These are phyloP conservation scores for Columba livia DNA, from an alignment of 2,113 vertebrate species.

Conservation along the genomic window DNA sequence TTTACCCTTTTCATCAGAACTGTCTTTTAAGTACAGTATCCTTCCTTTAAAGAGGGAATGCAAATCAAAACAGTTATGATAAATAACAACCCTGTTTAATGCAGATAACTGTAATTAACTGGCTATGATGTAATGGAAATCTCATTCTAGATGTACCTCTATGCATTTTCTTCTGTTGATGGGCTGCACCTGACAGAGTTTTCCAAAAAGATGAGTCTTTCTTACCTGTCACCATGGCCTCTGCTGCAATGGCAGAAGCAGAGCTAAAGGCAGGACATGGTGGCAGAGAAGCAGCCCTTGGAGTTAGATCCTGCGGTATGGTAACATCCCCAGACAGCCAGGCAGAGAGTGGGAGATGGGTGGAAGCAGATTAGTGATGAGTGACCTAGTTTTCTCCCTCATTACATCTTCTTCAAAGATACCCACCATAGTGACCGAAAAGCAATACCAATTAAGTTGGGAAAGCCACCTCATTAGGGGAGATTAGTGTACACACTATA, in stretches of 20 bases:
- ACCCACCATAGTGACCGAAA: background rate
- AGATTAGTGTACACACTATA: background rate
- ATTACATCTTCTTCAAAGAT: background rate
- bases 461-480: background rate
- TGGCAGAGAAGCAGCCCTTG: background rate
- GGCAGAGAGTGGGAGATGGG: background rate
- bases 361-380: background rate
- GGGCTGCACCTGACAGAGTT: background rate
- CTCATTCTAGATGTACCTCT: background rate
- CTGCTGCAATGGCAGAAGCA: background rate
- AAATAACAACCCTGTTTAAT: background rate
- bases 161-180: background rate
- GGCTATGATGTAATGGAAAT: background rate
- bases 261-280: background rate
- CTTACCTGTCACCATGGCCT: background rate
- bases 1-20: background rate
- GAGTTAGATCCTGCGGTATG: background rate
- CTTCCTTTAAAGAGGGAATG: background rate
- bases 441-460: background rate
- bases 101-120: background rate
- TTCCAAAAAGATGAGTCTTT: background rate
- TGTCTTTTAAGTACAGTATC: background rate
- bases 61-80: background rate
- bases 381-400: constrained; percentile 30
- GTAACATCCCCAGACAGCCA: background rate